Base-by-base conservation (phyloP, 2,113 vertebrate species). In the Mandrillus leucophaeus region DNA sequence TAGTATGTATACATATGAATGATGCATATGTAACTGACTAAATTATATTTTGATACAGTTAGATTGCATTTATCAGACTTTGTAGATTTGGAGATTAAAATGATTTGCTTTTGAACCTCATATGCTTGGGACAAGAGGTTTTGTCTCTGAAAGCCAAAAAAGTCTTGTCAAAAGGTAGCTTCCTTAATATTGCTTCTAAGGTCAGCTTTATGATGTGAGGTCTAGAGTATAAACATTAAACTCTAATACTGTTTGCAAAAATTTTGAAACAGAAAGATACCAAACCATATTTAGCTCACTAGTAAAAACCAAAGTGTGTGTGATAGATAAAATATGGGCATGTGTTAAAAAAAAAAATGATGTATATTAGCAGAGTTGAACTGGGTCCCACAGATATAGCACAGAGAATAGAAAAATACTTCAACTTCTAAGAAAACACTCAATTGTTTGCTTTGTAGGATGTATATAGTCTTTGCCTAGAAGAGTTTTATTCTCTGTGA, bases 401-500 rank as follows among this genome's bases (percentile, higher is more conserved):
- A 25, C 1, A 96, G 61, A 78, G 72, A 95, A 98, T 80, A 0
- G 8, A 96, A 98, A 98, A 98, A 61, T 89, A 88, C 87, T 98
- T 98, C 90, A 93, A 1, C 81, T 97, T 76, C 88, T 97, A 84
- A 97, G 76, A 79, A 98, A 97, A 96, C 85, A 95, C 79, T 27
- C 64, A 80, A 10, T 97, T 59, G 66, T 97, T 97, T 98, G 64
- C 61, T 72, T 90, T 97, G 76, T 90, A 81, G 92, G 83, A 80
- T 88, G 94, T 22, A 91, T n/a, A 95, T 52, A 92, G 96, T 95
- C 93, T 98, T 96, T 97, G 90, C 78, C 91, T 96, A 75, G 57
- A 85, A 83, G 75, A 32, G 6, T 83, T 95, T 93, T 79, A 66
- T 93, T 93, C 52, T 66, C 52, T 79, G 22, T 18, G 50, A 52